Evolutionary conservation across 2,888 invertebrate genomes (phyloP), one percentile per base, ranked within the genome.

Genomic region (Spilarctia lutea): DNA sequence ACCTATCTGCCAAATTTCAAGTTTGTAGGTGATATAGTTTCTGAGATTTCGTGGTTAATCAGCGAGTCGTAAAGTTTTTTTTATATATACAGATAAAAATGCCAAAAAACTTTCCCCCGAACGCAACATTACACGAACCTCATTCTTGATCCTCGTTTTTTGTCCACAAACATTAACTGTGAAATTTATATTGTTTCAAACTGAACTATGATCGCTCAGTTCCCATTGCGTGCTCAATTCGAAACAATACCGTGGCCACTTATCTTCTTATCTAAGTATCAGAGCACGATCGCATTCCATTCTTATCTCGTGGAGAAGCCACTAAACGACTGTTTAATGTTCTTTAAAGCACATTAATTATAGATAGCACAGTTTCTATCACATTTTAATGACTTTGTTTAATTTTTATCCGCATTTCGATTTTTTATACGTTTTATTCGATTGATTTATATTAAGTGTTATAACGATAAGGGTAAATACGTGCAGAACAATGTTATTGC

Each of bases 181-280:
- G 65, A 73, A 73, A 65, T 39, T 35, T 71, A 66, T 79, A 70
- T 79, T 65, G 70, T 81, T 83, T 82, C 85, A 79, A 71, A 80
- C 72, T 82, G 79, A 85, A 85, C 84, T 85, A 85, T 81, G 87
- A 78, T 83, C 84, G 76, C 79, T 82, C 80, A 85, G 77, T 77
- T 83, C 84, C 83, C 81, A 84, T 88, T 87, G 90, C 90, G 90
- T 90, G 89, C 90, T 90, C 91, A 88, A 92, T 91, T 92, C 89
- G 86, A 89, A 91, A 91, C 91, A 91, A 93, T 94, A 93, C 89
- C 88, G 87, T 84, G 84, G 81, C 85, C 90, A 91, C 90, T 92
- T 91, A 90, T 89, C 88, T 89, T 24, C 86, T 91, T 94, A 94
- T 94, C 94, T 90, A 74, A 75, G 84, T 93, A 94, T 94, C 94